phyloP scores from a whole-genome alignment of 1,140 invertebrate species.

The Drosophila parabipectinata region DNA sequence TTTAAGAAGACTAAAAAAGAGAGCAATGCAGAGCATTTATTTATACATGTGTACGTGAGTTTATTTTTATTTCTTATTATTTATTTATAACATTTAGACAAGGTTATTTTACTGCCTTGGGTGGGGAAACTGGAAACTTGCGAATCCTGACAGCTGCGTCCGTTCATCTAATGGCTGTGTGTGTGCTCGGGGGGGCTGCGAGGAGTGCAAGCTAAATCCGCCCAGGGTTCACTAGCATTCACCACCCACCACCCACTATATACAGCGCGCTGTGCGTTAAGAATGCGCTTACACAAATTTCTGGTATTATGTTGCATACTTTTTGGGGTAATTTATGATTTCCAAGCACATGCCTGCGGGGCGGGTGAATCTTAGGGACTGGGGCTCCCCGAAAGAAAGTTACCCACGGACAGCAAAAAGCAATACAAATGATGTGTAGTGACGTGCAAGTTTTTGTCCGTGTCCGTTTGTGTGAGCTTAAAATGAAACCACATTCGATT shows the following conservation, averaged over 20 bases:
- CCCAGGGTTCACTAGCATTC: constrained; percentile 50
- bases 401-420: constrained; percentile 29
- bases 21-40: constrained; percentile 27
- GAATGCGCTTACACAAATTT: constrained; percentile 75
- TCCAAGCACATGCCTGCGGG: constrained; percentile 53
- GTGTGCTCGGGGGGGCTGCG: constrained; percentile 15
- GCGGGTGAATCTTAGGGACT: not conserved
- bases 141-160: constrained; percentile 65
- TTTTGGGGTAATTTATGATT: constrained; percentile 79
- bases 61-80: constrained; percentile 52
- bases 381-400: not conserved
- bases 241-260: not conserved
- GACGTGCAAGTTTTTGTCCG: constrained; percentile 70
- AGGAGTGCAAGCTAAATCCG: constrained; percentile 63
- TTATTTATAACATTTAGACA: constrained; percentile 69
- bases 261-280: constrained; percentile 5
- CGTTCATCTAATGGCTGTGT: constrained; percentile 10
- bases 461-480: constrained; percentile 32
- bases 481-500: constrained; percentile 78
- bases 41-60: constrained; percentile 15
- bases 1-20: constrained; percentile 26
- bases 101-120: constrained; percentile 56
- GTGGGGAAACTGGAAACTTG: constrained; percentile 23
- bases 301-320: constrained; percentile 79
- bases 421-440: constrained; percentile 79